Evolutionary conservation across 2,888 invertebrate genomes (phyloP).

Genomic region (Nymphalis polychloros): DNA sequence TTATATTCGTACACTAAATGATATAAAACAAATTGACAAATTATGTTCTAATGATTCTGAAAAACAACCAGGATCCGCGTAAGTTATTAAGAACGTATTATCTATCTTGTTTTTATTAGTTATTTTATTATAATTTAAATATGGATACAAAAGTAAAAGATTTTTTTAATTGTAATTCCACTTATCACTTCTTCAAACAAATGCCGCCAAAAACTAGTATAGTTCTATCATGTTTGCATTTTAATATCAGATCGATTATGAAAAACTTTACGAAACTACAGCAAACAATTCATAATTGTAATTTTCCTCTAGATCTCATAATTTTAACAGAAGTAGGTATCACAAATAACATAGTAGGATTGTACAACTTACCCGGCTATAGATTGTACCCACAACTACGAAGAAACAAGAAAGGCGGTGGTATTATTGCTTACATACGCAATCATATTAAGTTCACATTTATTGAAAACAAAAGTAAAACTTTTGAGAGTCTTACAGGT

Average conservation of each 20-base stretch:
- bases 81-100: neutral
- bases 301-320: constrained; percentile 28
- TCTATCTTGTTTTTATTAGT: neutral
- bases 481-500: constrained; percentile 19
- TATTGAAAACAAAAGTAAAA: neutral
- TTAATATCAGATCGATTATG: constrained; percentile 34
- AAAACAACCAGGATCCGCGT: neutral
- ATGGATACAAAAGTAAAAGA: neutral
- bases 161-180: neutral
- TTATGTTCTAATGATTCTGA: neutral
- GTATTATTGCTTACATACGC: constrained; percentile 35
- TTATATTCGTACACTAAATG: neutral
- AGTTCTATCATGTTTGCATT: constrained; percentile 17
- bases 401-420: constrained; percentile 33
- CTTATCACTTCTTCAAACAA: neutral
- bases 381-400: constrained; percentile 37
- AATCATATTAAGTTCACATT: constrained; percentile 25
- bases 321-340: constrained; percentile 34
- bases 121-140: neutral
- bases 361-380: constrained; percentile 38
- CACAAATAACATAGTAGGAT: constrained; percentile 22
- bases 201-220: neutral
- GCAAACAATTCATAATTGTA: neutral
- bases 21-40: neutral
- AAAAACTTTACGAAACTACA: constrained; percentile 1